A percentile compares a stretch with the other conserved stretches of the same genome.
Conservation (phyloP, 2,888 invertebrate genomes). For the Nipponacmea schrenckii region DNA sequence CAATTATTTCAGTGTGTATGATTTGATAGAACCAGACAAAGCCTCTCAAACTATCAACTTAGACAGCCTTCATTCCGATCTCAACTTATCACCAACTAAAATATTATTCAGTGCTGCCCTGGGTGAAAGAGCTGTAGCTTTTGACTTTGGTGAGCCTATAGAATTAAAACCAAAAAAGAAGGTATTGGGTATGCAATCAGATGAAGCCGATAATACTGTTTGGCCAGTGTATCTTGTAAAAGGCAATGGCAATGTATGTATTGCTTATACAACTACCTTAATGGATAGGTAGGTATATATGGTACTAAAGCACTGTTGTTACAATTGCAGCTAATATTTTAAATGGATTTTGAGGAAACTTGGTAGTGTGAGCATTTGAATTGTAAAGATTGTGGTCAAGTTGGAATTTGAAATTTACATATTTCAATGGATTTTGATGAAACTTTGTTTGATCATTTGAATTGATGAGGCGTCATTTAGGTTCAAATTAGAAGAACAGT, state of each 20-base stretch:
- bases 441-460: too few species aligned
- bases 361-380: too few species aligned
- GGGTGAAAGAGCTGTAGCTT: slow-evolving; percentile 89
- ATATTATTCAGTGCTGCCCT: slow-evolving; percentile 72
- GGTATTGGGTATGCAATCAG: slow-evolving; percentile 14
- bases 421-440: too few species aligned
- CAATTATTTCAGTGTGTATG: slow-evolving; percentile 60
- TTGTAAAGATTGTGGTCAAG: too few species aligned
- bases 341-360: too few species aligned
- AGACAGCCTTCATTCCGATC: slow-evolving; percentile 32
- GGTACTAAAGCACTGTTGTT: too few species aligned
- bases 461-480: too few species aligned
- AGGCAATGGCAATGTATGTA: slow-evolving; percentile 82
- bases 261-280: slow-evolving; percentile 33
- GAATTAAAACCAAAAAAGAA: slow-evolving; percentile 38
- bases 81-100: slow-evolving; percentile 40
- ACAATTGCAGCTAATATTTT: too few species aligned
- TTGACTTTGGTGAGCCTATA: slow-evolving; percentile 79
- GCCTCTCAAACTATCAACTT: slow-evolving; percentile 51
- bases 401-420: too few species aligned
- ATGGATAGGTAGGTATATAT: neutral
- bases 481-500: too few species aligned
- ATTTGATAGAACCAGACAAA: slow-evolving; percentile 57
- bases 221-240: slow-evolving; percentile 84
- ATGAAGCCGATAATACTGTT: slow-evolving; percentile 34